Evolutionary conservation across 2,113 vertebrate genomes (phyloP), one percentile per base, ranked within the genome.

Genomic region (Pyxicephalus adspersus): DNA sequence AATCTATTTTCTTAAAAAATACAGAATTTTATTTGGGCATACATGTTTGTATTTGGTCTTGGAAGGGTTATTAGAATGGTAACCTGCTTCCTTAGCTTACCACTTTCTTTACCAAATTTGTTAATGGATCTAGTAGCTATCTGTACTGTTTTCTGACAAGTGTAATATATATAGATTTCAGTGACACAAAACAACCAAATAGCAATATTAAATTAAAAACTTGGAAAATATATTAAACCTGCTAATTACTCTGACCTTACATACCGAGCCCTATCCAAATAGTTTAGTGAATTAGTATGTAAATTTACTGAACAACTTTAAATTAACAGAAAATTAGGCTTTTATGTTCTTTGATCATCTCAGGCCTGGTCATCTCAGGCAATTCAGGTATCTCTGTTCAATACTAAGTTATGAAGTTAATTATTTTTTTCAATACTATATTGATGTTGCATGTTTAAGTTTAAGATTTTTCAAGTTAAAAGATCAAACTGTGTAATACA

Each of bases 341-440:
- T 75, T 75, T 9, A 75, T 61, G 23, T 75, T 60, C 72, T 45
- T 45, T 60, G 29, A 29, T 60, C 72, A n/a, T n/a, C n/a, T n/a
- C n/a, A n/a, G n/a, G n/a, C n/a, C n/a, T 75, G n/a, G 31, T 60
- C 55, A 34, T 61, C 26, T 15, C n/a, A 15, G 60, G 72, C 22
- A 60, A 34, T 75, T 60, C 55, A 75, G 29, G 51, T 25, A 23
- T 45, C 58, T 60, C 55, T 38, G 55, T 75, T 75, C 72, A 38
- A 75, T 60, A 75, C 55, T 38, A 45, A 60, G 60, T 74, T 38
- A 54, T 74, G 20, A 38, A 54, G 52, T 74, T 74, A 74, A 74
- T 58, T 58, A 74, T 73, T 73, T 75, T 55, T 75, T 75, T 55
- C 58, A 60, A 75, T n/a, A 25, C n/a, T 72, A 19, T 60, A 18